Evolutionary conservation across 2,797 vertebrate genomes (phyloP).

Genomic region (Scolopax bukidnonensis): DNA sequence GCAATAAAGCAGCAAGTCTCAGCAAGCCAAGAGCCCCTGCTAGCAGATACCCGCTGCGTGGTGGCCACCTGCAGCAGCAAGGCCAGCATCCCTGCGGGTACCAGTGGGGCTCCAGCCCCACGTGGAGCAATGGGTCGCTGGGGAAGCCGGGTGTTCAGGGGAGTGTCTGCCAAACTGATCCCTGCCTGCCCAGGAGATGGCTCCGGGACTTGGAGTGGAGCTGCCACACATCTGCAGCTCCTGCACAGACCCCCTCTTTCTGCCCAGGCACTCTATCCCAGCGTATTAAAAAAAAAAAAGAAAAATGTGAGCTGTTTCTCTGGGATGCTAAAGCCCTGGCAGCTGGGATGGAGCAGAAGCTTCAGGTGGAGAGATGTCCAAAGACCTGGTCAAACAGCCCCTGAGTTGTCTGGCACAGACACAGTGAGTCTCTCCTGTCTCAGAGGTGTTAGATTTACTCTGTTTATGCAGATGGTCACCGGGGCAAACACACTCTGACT

Average conservation of each 20-base stretch:
- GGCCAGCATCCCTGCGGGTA: fast-evolving
- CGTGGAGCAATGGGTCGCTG: fast-evolving
- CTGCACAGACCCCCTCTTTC: neutral
- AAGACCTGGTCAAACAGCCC: neutral
- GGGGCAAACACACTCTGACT: neutral
- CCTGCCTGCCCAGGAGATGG: neutral
- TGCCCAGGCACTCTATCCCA: neutral
- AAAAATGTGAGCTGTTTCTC: neutral
- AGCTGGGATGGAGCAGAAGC: neutral
- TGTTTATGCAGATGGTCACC: neutral
- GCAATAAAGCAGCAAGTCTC: neutral
- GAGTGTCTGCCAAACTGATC: neutral
- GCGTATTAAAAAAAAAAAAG: neutral
- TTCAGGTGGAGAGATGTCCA: neutral
- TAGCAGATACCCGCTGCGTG: fast-evolving
- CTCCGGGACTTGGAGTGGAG: neutral
- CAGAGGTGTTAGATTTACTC: fast-evolving
- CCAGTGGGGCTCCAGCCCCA: fast-evolving
- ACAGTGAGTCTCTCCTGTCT: fast-evolving
- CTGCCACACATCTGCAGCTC: neutral
- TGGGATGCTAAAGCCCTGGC: neutral
- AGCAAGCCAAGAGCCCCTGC: neutral
- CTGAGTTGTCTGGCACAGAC: neutral
- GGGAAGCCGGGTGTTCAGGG: fast-evolving
- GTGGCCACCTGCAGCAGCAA: neutral